Evolutionary conservation across 2,888 invertebrate species (phyloP).

Genomic region (Dicyrtoma fusca): DNA sequence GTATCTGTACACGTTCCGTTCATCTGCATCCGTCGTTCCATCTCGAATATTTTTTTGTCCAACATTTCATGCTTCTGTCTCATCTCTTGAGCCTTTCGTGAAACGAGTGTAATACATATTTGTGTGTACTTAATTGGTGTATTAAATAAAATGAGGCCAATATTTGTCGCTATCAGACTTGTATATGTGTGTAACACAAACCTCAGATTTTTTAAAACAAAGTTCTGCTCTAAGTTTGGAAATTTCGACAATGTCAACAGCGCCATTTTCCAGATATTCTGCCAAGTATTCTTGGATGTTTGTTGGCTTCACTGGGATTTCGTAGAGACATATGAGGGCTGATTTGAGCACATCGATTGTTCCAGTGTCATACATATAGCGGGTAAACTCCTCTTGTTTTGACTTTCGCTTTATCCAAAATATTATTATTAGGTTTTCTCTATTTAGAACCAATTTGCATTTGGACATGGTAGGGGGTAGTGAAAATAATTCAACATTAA

Average conservation of each 20-base stretch:
- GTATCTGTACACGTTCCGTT: too few species aligned
- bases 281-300: conserved; percentile 49
- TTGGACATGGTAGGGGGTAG: too few species aligned
- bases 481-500: too few species aligned
- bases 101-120: neutral
- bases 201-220: conserved; percentile 49
- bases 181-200: conserved; percentile 7
- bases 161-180: neutral
- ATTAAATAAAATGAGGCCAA: neutral
- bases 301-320: conserved; percentile 49
- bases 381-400: conserved; percentile 43
- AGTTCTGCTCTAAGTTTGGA: conserved; percentile 50
- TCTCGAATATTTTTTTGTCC: neutral
- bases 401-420: conserved; percentile 19
- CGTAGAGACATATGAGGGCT: conserved; percentile 45
- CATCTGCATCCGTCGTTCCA: neutral
- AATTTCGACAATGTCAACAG: conserved; percentile 35
- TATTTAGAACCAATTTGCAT: neutral
- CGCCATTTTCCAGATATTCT: conserved; percentile 52
- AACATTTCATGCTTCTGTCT: neutral
- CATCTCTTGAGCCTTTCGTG: conserved; percentile 1
- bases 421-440: neutral
- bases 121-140: neutral
- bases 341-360: conserved; percentile 41
- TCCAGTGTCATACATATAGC: conserved; percentile 47